Evolutionary conservation across 2,888 invertebrate species (phyloP).

Genomic region (Metopia argyrocephala): DNA sequence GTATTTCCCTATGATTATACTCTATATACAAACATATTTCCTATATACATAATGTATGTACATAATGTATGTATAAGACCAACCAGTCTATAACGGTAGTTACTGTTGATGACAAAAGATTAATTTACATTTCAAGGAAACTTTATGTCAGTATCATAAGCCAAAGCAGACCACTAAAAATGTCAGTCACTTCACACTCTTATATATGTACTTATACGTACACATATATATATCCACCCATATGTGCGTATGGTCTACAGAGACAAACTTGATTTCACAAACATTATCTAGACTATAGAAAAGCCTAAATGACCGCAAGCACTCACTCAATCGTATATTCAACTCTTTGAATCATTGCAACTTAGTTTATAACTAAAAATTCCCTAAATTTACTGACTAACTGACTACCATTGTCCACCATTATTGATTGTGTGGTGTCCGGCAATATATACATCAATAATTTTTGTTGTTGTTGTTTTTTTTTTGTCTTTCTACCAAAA

Average conservation of each 20-base stretch:
- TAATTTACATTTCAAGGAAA: constrained; percentile 71
- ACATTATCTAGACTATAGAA: neutral
- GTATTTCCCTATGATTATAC: neutral
- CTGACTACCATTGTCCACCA: constrained; percentile 31
- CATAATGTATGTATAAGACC: no score
- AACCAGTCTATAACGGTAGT: constrained; percentile 46
- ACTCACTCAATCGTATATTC: neutral
- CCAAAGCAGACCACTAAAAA: constrained; percentile 54
- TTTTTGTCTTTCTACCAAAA: constrained; percentile 30
- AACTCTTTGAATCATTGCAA: constrained; percentile 22
- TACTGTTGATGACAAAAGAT: constrained; percentile 60
- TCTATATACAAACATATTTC: neutral
- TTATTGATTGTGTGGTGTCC: constrained; percentile 47
- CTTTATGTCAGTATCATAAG: constrained; percentile 68
- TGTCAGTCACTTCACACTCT: constrained; percentile 36
- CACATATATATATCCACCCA: neutral
- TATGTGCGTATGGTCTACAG: neutral
- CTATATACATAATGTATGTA: no score
- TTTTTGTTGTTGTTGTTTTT: no score
- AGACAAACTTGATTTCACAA: constrained; percentile 14
- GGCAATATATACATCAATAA: neutral
- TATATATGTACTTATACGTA: neutral
- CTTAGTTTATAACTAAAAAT: constrained; percentile 42
- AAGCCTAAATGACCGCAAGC: neutral
- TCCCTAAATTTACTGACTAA: no score